Evolutionary conservation across 2,797 vertebrate species (phyloP).

Genomic region (Centroberyx gerrardi): DNA sequence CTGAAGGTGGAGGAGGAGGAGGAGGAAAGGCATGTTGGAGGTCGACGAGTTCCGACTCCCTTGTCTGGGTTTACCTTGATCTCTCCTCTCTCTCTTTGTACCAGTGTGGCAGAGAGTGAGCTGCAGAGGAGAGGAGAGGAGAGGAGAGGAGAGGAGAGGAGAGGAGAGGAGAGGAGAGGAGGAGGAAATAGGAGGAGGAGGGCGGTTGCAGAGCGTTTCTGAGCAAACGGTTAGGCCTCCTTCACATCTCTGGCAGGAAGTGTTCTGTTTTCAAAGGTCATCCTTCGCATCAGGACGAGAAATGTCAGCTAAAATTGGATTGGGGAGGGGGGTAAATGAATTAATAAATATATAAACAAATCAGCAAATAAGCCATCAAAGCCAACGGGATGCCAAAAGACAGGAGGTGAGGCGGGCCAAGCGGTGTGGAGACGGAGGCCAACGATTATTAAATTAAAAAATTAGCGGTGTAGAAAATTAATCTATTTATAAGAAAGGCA

Average conservation of each 20-base stretch:
- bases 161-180: not conserved
- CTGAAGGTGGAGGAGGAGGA: too few relatives aligned
- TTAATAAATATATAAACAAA: constrained; percentile 84
- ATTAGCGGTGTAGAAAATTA: constrained; percentile 64
- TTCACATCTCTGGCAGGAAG: constrained; percentile 81
- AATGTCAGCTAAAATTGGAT: constrained; percentile 97
- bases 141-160: constrained; percentile 17
- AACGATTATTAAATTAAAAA: constrained; percentile 71
- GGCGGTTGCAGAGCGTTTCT: constrained; percentile 21
- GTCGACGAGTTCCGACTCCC: not conserved
- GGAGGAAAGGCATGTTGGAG: too few relatives aligned
- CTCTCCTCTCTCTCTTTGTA: too few relatives aligned
- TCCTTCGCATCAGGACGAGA: constrained; percentile 90
- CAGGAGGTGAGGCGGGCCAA: constrained; percentile 67
- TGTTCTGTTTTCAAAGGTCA: constrained; percentile 94
- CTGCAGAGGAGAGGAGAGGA: constrained; percentile 9
- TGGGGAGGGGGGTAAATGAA: constrained; percentile 72
- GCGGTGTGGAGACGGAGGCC: constrained; percentile 17
- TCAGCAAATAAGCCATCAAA: constrained; percentile 80
- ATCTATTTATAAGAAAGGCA: constrained; percentile 62
- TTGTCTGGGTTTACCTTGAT: too few relatives aligned
- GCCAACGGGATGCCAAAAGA: constrained; percentile 64
- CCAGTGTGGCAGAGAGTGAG: not conserved
- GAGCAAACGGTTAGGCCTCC: constrained; percentile 61
- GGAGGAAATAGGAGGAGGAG: constrained; percentile 21